Conservation (phyloP, 2,888 invertebrate genomes). For the Resseliella maxima region DNA sequence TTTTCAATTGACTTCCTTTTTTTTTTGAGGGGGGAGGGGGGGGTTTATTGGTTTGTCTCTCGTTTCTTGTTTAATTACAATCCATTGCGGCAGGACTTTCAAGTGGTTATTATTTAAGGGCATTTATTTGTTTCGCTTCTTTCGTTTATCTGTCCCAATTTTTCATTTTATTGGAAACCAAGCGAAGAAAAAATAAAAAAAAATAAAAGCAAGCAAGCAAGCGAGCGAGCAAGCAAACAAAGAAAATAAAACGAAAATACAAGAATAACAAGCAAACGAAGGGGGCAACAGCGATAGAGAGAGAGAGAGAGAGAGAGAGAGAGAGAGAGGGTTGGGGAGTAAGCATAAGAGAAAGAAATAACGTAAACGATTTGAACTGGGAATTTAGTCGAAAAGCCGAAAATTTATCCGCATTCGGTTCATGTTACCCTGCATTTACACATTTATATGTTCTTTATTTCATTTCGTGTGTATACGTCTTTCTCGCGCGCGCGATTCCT, state of each 20-base stretch:
- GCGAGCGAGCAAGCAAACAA: too few relatives aligned
- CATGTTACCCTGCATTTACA: conserved; percentile 30
- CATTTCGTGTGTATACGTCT: neutral
- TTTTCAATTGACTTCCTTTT: conserved; percentile 18
- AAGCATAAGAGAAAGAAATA: neutral
- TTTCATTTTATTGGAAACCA: too few relatives aligned
- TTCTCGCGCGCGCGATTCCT: neutral
- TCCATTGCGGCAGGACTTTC: neutral
- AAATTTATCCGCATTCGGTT: conserved; percentile 44
- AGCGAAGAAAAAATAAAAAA: neutral
- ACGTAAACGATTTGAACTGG: neutral
- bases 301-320: neutral
- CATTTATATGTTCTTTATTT: conserved; percentile 28
- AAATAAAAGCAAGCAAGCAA: neutral
- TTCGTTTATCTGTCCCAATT: neutral
- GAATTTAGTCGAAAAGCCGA: neutral
- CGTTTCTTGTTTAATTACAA: conserved; percentile 19
- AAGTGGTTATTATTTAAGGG: conserved; percentile 19
- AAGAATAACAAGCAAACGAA: neutral
- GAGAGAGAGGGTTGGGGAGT: neutral
- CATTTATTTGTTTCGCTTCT: conserved; percentile 24
- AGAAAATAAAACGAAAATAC: neutral
- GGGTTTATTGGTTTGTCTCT: conserved; percentile 39
- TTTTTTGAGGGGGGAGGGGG: too few relatives aligned
- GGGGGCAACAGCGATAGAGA: neutral